A percentile compares a stretch with the other conserved stretches of the same genome.
Evolutionary conservation across 2,888 invertebrate species (phyloP).

Genomic region (Acrobasis consociella): DNA sequence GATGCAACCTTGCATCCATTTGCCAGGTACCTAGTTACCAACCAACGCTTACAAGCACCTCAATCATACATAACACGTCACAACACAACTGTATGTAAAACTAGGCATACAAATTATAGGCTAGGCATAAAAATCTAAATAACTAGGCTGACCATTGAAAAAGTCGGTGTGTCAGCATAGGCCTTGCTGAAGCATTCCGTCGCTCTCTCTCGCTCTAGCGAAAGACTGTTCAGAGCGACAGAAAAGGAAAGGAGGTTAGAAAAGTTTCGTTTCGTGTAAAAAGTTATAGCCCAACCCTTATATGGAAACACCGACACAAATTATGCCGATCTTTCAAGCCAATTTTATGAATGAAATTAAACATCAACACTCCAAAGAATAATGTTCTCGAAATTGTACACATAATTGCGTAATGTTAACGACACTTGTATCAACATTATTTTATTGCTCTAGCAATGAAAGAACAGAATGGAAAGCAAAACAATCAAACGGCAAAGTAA

Average conservation of each 20-base stretch:
- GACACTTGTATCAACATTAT: not conserved
- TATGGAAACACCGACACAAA: no score
- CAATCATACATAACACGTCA: not conserved
- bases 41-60: constrained; percentile 1
- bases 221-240: no score
- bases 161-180: no score
- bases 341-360: not conserved
- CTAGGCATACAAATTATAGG: no score
- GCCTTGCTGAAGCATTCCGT: no score
- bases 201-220: no score
- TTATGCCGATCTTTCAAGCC: not conserved
- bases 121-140: no score
- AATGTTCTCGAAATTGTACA: not conserved
- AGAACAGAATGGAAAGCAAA: not conserved
- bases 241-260: no score
- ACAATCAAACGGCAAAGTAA: not conserved
- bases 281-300: no score
- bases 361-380: not conserved
- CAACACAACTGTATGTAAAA: not conserved
- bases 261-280: no score
- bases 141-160: no score
- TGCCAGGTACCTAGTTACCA: constrained; percentile 5
- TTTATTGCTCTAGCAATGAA: not conserved
- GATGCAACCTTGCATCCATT: constrained; percentile 32
- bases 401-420: not conserved